A percentile compares a stretch with the other conserved stretches of the same genome.
Conservation (phyloP, 2,113 vertebrate genomes). For the Saguinus imperator region DNA sequence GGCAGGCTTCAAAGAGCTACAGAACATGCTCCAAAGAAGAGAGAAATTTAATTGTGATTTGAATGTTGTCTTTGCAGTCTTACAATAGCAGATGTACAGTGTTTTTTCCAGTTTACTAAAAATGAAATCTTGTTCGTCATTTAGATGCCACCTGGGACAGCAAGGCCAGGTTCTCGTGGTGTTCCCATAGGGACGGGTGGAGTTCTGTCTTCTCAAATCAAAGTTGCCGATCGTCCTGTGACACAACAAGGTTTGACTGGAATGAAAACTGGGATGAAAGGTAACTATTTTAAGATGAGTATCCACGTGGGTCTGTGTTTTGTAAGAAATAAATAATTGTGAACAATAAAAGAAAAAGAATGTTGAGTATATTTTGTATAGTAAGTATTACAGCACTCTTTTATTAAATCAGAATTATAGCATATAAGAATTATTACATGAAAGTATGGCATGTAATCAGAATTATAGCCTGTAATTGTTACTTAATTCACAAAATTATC, state of each 20-base stretch:
- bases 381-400: not conserved
- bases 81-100: not conserved
- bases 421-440: not conserved
- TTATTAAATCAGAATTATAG: not conserved
- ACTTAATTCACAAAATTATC: not conserved
- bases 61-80: not conserved
- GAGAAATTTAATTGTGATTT: constrained; percentile 81
- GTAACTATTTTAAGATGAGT: constrained; percentile 81
- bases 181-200: constrained; percentile 83
- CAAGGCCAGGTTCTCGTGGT: constrained; percentile 88
- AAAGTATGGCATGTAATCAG: not conserved
- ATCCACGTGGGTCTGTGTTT: not conserved
- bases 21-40: constrained; percentile 65
- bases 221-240: constrained; percentile 95
- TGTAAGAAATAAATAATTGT: not conserved
- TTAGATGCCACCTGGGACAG: constrained; percentile 91
- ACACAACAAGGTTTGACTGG: constrained; percentile 98
- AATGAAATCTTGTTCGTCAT: constrained; percentile 20
- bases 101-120: constrained; percentile 23
- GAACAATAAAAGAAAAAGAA: not conserved
- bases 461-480: constrained; percentile 15
- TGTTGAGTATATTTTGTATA: not conserved
- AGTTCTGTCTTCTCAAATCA: constrained; percentile 93
- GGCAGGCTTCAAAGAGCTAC: constrained; percentile 80
- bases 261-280: constrained; percentile 96